phyloP scores from a whole-genome alignment of 2,888 invertebrate genomes.

The Nephrotoma appendiculata region DNA sequence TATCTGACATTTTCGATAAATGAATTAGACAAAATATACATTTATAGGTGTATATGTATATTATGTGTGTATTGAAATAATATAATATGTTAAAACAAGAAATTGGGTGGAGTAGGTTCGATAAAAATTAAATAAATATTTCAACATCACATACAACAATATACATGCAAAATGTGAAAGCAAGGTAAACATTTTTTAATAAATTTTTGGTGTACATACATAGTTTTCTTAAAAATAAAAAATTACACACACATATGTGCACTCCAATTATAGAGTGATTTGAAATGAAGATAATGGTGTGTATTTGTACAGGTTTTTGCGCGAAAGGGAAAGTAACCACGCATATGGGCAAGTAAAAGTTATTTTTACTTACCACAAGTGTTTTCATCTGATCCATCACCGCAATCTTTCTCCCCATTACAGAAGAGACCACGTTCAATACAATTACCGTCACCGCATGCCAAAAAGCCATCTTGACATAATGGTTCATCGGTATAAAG shows the following conservation, averaged over 20 bases:
- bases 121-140: neutral
- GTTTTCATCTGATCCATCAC: slow-evolving; percentile 81
- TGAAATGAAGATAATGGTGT: neutral
- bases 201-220: neutral
- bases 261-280: neutral
- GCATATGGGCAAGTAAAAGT: neutral
- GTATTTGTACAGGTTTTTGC: neutral
- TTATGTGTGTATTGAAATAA: neutral
- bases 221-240: neutral
- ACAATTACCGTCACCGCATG: slow-evolving; percentile 76
- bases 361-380: slow-evolving; percentile 58
- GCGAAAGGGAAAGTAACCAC: slow-evolving; percentile 5
- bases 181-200: slow-evolving; percentile 3
- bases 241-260: neutral
- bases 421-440: slow-evolving; percentile 84
- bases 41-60: neutral
- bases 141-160: neutral
- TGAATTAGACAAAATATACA: neutral
- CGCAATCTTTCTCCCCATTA: slow-evolving; percentile 81
- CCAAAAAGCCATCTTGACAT: slow-evolving; percentile 72
- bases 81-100: neutral
- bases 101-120: neutral
- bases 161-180: slow-evolving; percentile 4
- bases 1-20: neutral
- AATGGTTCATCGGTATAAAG: slow-evolving; percentile 81